A percentile compares a stretch with the other conserved stretches of the same genome.
Conservation (phyloP, 2,797 vertebrate species). For the Clarias laeviceps region DNA sequence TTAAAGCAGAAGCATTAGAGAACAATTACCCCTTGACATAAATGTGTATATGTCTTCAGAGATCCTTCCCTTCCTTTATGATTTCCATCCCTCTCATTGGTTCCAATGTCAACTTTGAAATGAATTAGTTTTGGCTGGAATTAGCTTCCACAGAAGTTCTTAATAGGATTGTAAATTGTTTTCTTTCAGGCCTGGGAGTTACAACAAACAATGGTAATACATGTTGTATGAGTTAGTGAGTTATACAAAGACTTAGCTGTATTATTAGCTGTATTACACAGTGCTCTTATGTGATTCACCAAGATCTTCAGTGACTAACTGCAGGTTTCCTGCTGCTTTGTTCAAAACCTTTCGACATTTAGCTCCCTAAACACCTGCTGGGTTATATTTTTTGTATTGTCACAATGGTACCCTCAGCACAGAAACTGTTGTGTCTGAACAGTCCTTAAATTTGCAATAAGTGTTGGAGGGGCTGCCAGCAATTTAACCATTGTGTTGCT, state of each 20-base stretch:
- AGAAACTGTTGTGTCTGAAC: slow-evolving; percentile 53
- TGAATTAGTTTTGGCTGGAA: neutral
- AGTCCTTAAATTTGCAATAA: slow-evolving; percentile 55
- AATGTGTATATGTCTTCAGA: neutral
- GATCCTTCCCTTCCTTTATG: neutral
- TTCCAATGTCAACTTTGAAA: neutral
- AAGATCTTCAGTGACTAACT: slow-evolving; percentile 28
- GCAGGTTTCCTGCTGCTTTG: slow-evolving; percentile 21
- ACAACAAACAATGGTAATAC: neutral
- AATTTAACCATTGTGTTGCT: slow-evolving; percentile 64
- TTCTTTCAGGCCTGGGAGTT: neutral
- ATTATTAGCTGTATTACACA: slow-evolving; percentile 15
- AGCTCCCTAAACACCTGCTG: neutral
- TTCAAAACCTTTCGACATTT: slow-evolving; percentile 28
- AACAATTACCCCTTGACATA: slow-evolving; percentile 1
- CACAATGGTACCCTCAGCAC: slow-evolving; percentile 34
- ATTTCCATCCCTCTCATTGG: neutral
- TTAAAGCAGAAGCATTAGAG: neutral
- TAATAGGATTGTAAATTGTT: neutral
- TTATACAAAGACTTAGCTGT: slow-evolving; percentile 5
- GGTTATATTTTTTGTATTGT: slow-evolving; percentile 27
- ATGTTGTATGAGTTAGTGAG: slow-evolving; percentile 2
- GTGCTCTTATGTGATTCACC: slow-evolving; percentile 9
- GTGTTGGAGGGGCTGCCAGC: slow-evolving; percentile 42
- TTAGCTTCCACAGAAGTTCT: neutral